phyloP scores from a whole-genome alignment of 2,797 vertebrate genomes.

The Falco concolor region DNA sequence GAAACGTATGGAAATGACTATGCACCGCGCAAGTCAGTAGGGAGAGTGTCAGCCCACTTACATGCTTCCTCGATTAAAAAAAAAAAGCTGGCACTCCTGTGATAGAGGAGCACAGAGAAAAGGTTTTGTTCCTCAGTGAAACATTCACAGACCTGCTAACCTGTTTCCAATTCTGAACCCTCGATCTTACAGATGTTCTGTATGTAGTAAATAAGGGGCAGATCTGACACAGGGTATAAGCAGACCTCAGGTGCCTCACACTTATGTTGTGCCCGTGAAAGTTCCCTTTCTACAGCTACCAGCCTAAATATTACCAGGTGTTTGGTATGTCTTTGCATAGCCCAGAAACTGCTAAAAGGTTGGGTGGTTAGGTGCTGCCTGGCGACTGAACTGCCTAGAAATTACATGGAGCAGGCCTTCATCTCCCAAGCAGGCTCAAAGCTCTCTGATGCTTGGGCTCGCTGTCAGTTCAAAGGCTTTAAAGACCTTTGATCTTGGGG shows the following conservation, averaged over 20 bases:
- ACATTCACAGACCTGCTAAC: neutral
- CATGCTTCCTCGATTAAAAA: neutral
- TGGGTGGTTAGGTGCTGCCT: neutral
- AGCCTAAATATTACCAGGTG: neutral
- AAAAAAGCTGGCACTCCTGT: neutral
- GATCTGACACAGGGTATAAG: neutral
- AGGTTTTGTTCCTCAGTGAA: neutral
- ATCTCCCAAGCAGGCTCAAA: neutral
- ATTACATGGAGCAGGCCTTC: neutral
- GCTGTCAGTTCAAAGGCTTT: neutral
- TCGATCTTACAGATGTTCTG: neutral
- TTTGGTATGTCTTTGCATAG: neutral
- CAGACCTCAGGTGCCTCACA: neutral
- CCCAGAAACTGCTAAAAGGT: too few relatives aligned
- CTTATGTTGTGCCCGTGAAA: neutral
- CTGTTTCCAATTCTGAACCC: neutral
- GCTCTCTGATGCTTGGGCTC: neutral
- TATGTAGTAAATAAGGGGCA: neutral
- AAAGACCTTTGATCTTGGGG: neutral
- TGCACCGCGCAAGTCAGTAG: fast-evolving
- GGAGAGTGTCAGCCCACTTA: neutral
- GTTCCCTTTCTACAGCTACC: neutral
- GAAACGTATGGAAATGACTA: fast-evolving
- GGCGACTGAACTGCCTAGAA: neutral
- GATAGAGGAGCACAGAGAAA: neutral